These are phyloP conservation scores for Criorhina ranunculi DNA, from an alignment of 2,888 invertebrate species.

Conservation along the genomic window DNA sequence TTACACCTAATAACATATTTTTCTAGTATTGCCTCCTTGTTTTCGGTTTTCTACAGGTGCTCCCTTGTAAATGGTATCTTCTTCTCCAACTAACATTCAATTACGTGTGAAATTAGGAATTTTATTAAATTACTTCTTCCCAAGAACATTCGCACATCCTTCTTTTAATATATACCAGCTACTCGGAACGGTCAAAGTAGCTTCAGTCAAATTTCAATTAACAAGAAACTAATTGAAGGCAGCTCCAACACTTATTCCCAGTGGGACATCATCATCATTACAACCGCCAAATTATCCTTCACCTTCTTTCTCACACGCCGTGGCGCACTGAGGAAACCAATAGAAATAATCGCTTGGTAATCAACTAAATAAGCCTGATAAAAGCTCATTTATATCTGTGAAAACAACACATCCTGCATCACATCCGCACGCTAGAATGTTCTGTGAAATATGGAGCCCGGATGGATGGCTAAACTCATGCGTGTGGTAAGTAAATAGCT, in stretches of 20 bases:
- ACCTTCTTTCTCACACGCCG: not conserved
- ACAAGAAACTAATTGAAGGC: slow-evolving; percentile 30
- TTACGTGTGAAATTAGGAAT: not conserved
- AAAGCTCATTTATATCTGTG: slow-evolving; percentile 21
- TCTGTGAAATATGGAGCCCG: not conserved
- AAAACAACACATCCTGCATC: slow-evolving; percentile 13
- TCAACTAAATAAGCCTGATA: slow-evolving; percentile 36
- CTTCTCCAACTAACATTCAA: not conserved
- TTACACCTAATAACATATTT: too few relatives aligned
- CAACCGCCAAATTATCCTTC: slow-evolving; percentile 16
- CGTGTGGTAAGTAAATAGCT: not conserved
- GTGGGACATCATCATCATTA: not conserved
- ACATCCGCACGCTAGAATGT: not conserved
- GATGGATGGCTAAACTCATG: slow-evolving; percentile 1
- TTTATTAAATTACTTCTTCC: not conserved
- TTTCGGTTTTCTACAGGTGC: too few relatives aligned
- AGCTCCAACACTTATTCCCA: slow-evolving; percentile 3
- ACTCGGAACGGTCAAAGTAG: not conserved
- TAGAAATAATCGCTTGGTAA: slow-evolving; percentile 38
- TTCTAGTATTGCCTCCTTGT: too few relatives aligned
- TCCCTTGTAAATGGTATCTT: too few relatives aligned
- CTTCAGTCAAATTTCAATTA: slow-evolving; percentile 26
- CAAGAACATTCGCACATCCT: not conserved
- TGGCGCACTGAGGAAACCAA: slow-evolving; percentile 10
- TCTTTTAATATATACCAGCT: not conserved